A percentile compares a stretch with the other conserved stretches of the same genome.
phyloP scores from a whole-genome alignment of 2,888 invertebrate species.

The Protophormia terraenovae region DNA sequence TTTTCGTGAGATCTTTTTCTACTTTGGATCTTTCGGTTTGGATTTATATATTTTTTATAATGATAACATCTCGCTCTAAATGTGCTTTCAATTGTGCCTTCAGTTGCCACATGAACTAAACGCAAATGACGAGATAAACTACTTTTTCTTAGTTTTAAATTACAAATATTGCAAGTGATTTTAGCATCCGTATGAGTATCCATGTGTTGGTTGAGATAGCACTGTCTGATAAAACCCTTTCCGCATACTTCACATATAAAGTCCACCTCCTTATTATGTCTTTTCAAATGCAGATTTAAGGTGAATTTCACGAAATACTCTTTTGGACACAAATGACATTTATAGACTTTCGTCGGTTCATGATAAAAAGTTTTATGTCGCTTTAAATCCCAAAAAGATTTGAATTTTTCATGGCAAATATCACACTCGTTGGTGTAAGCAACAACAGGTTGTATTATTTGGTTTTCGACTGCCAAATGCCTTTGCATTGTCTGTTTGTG shows the following conservation, averaged over 20 bases:
- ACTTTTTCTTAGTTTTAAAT: slow-evolving; percentile 29
- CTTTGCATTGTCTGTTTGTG: slow-evolving; percentile 5
- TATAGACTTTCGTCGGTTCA: background rate
- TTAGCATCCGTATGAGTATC: slow-evolving; percentile 31
- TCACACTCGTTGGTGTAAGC: background rate
- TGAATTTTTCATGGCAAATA: slow-evolving; percentile 1
- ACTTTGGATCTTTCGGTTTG: background rate
- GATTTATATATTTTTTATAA: background rate
- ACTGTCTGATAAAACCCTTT: slow-evolving; percentile 2
- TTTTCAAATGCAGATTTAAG: slow-evolving; percentile 6
- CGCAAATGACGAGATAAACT: slow-evolving; percentile 42
- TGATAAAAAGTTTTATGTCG: background rate
- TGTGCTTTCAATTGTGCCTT: slow-evolving; percentile 45
- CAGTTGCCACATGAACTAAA: slow-evolving; percentile 26
- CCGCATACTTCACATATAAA: slow-evolving; percentile 51
- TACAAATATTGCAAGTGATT: slow-evolving; percentile 51
- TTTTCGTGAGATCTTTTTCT: too few species aligned
- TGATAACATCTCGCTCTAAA: background rate
- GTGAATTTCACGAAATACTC: background rate
- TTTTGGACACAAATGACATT: slow-evolving; percentile 40
- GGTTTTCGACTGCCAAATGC: background rate
- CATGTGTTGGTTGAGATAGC: slow-evolving; percentile 12
- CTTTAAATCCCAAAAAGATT: background rate
- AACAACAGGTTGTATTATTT: background rate
- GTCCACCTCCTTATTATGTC: slow-evolving; percentile 24